Base-by-base conservation (phyloP, 2,888 invertebrate species). In the Antheraea assamensis region DNA sequence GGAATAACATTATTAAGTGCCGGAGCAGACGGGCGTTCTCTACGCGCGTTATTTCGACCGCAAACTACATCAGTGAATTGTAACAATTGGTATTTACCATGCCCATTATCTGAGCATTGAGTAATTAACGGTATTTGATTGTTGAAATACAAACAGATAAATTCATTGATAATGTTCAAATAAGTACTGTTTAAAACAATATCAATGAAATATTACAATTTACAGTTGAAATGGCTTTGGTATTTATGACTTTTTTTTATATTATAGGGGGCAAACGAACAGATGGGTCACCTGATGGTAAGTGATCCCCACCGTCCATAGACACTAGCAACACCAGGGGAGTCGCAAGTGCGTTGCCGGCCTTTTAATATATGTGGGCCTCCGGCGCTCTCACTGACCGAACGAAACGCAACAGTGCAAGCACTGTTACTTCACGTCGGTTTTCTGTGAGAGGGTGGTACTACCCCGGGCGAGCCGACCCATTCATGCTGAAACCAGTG, bases 1-100 rank as follows among this genome's bases (percentile, higher is more conserved):
- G 81, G 81, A 87, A 91, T 87, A 82, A 85, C 85, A 87, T 90
- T 88, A 90, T 91, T 88, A 88, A 88, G 86, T 78, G 77, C 74
- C 47, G 71, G 75, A 70, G 75, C 82, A 85, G 81, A 87, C 74
- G 72, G 49, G 71, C 72, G 73, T 73, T 71, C 66, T 3, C 52
- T n/a, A 52, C 31, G 55, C 35, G 49, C 31, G 52, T 47, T 72
- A 47, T 64, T 35, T 42, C 58, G 17, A 72, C 72, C 52, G 52
- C 31, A 49, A 68, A 72, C 21, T 30, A 27, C 42, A 55, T 24
- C 24, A 8, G 21, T 72, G 42, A 66, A 64, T 64, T 66, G 31
- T 52, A 15, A 19, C 71, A 75, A 72, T 68, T 72, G 76, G 74
- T 49, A 74, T 77, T 76, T 74, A 76, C 52, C 55, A n/a, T 64